Percentiles rank a stretch among this genome's conserved stretches.
phyloP scores from a whole-genome alignment of 1,140 invertebrate species.

The Hyles euphorbiae region DNA sequence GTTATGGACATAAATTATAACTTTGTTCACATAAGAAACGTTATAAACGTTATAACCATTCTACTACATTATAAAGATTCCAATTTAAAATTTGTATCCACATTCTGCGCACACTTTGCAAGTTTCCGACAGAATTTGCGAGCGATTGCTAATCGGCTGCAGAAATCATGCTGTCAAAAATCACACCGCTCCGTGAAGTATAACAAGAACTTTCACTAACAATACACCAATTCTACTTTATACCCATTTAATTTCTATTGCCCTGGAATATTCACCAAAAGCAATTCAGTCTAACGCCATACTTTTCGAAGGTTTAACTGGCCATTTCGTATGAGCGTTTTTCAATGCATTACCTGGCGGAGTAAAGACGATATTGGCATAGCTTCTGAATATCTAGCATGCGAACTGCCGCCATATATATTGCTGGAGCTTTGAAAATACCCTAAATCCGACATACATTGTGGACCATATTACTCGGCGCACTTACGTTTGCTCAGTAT shows the following conservation, averaged over 20 bases:
- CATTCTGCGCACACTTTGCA: not conserved
- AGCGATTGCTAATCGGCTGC: not conserved
- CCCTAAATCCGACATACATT: conserved; percentile 46
- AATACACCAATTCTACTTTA: too few relatives aligned
- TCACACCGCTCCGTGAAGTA: not conserved
- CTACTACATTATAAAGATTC: too few relatives aligned
- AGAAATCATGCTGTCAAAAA: not conserved
- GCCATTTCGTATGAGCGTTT: conserved; percentile 21
- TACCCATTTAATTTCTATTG: too few relatives aligned
- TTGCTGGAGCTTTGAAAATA: conserved; percentile 46
- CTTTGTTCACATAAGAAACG: too few relatives aligned
- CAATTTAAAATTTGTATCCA: not conserved
- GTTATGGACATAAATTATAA: too few relatives aligned
- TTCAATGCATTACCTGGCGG: conserved; percentile 21
- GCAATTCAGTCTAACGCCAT: not conserved
- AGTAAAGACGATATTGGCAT: conserved; percentile 28
- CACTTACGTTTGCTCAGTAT: conserved; percentile 44
- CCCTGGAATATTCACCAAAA: not conserved
- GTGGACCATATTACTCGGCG: conserved; percentile 47
- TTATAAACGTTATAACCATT: too few relatives aligned
- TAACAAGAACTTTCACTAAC: not conserved
- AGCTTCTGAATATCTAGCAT: conserved; percentile 24
- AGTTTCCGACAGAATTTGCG: conserved; percentile 1
- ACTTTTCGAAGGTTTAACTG: conserved; percentile 3
- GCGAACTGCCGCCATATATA: conserved; percentile 43